These are phyloP conservation scores for Amblyopsis rosae DNA, from an alignment of 2,113 vertebrate genomes.

Conservation along the genomic window DNA sequence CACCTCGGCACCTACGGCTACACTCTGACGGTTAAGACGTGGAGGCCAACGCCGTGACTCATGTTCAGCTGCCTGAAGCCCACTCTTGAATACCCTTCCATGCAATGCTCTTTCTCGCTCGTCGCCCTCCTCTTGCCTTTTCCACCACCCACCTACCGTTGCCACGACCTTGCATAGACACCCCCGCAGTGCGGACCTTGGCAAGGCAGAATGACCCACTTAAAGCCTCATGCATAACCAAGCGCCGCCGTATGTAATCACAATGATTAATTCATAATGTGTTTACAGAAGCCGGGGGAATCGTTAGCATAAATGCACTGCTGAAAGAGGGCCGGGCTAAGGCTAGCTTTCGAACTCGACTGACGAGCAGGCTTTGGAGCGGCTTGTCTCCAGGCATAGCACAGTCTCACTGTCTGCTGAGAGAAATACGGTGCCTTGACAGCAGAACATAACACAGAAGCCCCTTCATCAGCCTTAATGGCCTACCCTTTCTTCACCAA, in stretches of 20 bases:
- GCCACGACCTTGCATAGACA: background rate
- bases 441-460: background rate
- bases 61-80: background rate
- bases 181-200: constrained; percentile 7
- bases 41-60: constrained; percentile 1
- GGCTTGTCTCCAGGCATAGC: background rate
- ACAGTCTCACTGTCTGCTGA: no score
- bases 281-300: constrained; percentile 32
- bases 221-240: constrained; percentile 46
- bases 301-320: constrained; percentile 48
- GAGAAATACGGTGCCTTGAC: background rate
- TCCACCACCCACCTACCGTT: background rate
- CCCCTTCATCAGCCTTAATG: no score
- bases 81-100: constrained; percentile 2
- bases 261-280: constrained; percentile 62
- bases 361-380: background rate
- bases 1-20: background rate
- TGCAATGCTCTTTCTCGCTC: background rate
- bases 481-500: background rate
- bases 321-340: background rate
- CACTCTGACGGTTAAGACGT: constrained; percentile 17
- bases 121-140: background rate
- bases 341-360: background rate
- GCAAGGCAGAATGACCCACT: constrained; percentile 49
- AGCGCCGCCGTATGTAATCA: constrained; percentile 40